Evolutionary conservation across 2,113 vertebrate genomes (phyloP).

Genomic region (Lagenorhynchus albirostris): DNA sequence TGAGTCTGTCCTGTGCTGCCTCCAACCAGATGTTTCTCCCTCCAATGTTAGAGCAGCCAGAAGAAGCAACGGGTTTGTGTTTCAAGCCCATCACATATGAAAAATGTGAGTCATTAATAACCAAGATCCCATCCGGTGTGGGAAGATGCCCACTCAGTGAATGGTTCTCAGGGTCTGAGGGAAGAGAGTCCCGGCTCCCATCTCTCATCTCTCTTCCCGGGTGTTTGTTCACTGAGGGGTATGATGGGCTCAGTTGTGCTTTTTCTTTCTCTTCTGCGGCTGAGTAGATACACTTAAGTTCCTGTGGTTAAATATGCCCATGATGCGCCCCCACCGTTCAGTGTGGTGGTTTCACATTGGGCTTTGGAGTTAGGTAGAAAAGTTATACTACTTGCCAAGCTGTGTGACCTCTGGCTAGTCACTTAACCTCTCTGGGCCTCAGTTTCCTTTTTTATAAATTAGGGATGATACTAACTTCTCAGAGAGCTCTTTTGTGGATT

Average conservation of each 20-base stretch:
- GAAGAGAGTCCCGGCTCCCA: not conserved
- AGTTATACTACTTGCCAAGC: not conserved
- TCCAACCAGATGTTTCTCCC: not conserved
- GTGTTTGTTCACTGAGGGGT: not conserved
- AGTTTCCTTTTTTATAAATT: not conserved
- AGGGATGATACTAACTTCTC: not conserved
- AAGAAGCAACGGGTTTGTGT: not conserved
- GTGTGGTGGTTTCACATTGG: not conserved
- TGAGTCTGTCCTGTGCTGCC: not conserved
- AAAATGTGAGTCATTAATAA: not conserved
- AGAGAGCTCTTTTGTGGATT: not conserved
- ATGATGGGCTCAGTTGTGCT: not conserved
- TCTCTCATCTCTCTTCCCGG: not conserved
- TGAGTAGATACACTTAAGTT: not conserved
- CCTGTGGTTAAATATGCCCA: not conserved
- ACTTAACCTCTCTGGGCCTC: not conserved
- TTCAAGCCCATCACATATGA: not conserved
- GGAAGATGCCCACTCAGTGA: not conserved
- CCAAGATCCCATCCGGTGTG: not conserved
- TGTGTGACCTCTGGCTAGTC: not conserved
- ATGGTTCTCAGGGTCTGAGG: not conserved
- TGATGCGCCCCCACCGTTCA: fast-evolving
- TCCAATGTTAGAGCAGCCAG: fast-evolving
- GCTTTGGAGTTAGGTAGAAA: not conserved
- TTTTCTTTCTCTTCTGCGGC: not conserved